Evolutionary conservation across 2,888 invertebrate species (phyloP).

Genomic region (Drosophila maculinotata): DNA sequence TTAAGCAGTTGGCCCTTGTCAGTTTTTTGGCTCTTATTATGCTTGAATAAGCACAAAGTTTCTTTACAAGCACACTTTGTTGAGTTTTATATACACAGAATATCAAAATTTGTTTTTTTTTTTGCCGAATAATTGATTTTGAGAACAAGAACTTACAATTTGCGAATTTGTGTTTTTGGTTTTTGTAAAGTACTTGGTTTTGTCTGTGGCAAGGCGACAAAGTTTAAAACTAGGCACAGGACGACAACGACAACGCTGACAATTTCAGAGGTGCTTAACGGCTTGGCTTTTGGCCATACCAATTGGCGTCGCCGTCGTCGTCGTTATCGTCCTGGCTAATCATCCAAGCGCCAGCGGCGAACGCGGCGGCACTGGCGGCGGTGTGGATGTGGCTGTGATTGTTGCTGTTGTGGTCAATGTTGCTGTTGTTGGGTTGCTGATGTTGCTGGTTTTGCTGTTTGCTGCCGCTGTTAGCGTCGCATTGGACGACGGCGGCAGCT

Average conservation of each 20-base stretch:
- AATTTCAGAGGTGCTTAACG: slow-evolving; percentile 11
- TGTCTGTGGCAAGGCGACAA: slow-evolving; percentile 56
- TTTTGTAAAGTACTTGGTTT: slow-evolving; percentile 7
- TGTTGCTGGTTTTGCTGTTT: slow-evolving; percentile 25
- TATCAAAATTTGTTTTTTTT: slow-evolving; percentile 12
- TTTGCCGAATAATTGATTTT: slow-evolving; percentile 19
- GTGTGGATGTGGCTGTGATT: slow-evolving; percentile 56
- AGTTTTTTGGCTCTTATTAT: slow-evolving; percentile 56
- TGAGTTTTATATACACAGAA: slow-evolving; percentile 58
- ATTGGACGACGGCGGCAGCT: slow-evolving; percentile 62
- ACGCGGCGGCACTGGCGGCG: slow-evolving; percentile 71
- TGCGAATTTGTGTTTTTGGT: slow-evolving; percentile 11
- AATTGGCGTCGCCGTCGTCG: slow-evolving; percentile 18
- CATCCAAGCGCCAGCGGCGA: slow-evolving; percentile 73
- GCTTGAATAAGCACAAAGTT: slow-evolving; percentile 46
- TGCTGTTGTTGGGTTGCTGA: slow-evolving; percentile 35
- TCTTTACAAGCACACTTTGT: slow-evolving; percentile 59
- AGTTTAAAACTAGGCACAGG: slow-evolving; percentile 50
- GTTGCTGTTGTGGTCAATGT: slow-evolving; percentile 31
- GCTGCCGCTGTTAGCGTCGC: slow-evolving; percentile 48
- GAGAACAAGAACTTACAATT: slow-evolving; percentile 34
- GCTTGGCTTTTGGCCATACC: neutral
- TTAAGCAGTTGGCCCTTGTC: slow-evolving; percentile 45
- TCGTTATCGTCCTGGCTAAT: slow-evolving; percentile 45
- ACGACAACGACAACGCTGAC: slow-evolving; percentile 35